Base-by-base conservation (phyloP, 1,140 invertebrate species). In the Himalopsyche phryganea region DNA sequence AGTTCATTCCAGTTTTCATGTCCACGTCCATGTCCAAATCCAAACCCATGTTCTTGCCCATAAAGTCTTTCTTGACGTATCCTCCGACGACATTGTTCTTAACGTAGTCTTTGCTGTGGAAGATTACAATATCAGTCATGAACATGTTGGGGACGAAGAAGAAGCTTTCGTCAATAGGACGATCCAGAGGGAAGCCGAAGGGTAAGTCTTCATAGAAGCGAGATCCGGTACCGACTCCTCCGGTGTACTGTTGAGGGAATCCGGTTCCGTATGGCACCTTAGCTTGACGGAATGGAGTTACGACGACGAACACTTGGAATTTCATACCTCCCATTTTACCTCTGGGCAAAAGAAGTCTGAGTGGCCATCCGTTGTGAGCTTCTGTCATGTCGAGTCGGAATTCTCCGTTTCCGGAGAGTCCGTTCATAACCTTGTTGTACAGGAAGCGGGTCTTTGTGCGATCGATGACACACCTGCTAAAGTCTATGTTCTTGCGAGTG, bases 171-270 rank as follows among this genome's bases (percentile, higher is more conserved):
- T 81, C 72, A 41, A 85, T 77, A 5, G 72, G 71, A 61, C 85
- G 80, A 66, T 90, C 85, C 63, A 89, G 80, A 42, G 86, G 86
- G 73, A 79, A 89, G 28, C 83, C 85, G 66, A 86, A 76, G 36
- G 85, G 78, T 64, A 77, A 79, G 36, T 75, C 78, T 61, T 86
- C 84, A 1, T 78, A 68, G 32, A 10, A 70, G 28, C 74, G 69
- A 36, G 71, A 68, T 1, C 77, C 77, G 49, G 71, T 67, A 2
- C 76, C 74, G 17, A 76, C 70, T 47, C 69, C 74, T 60, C 71
- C 70, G 6, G 63, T 58, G 6, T 67, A 42, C 63, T 69, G 66
- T 49, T 73, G 70, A 49, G 74, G 71, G 59, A 65, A 68, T 38
- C 55, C 73, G 1, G 65, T 65, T 33, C 70, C 71, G 17, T 71